Conservation (phyloP, 2,113 vertebrate species). For the Marmota flaviventris region DNA sequence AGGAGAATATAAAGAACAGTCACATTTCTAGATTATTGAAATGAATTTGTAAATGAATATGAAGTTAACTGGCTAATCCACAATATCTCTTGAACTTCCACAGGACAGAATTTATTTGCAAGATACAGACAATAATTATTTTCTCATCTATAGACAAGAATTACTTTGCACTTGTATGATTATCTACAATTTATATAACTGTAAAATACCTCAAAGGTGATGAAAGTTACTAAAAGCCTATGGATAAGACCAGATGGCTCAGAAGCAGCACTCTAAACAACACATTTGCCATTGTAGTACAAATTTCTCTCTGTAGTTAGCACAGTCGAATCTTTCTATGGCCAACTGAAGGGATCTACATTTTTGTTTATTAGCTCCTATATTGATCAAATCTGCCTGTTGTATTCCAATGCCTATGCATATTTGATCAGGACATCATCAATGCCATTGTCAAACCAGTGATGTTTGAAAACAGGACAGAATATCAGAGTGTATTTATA, state of each 20-base stretch:
- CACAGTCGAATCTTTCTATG: neutral
- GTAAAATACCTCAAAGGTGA: constrained; percentile 11
- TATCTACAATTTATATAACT: constrained; percentile 47
- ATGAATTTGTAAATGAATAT: constrained; percentile 27
- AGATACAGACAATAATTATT: constrained; percentile 36
- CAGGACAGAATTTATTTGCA: constrained; percentile 25
- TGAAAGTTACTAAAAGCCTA: neutral
- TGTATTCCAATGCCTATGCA: neutral
- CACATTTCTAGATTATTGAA: constrained; percentile 31
- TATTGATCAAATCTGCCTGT: neutral
- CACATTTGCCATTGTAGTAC: neutral
- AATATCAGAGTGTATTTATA: constrained; percentile 62
- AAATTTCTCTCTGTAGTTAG: neutral
- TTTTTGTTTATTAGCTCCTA: neutral
- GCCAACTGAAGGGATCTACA: neutral
- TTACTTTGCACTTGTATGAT: neutral
- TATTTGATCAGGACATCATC: constrained; percentile 23
- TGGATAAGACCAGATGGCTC: neutral
- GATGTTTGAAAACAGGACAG: constrained; percentile 35
- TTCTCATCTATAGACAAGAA: neutral
- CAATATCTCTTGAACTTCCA: constrained; percentile 45
- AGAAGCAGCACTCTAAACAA: neutral
- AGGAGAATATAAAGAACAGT: constrained; percentile 20
- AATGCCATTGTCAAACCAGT: constrained; percentile 22
- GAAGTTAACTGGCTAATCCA: neutral